phyloP scores from a whole-genome alignment of 2,797 vertebrate genomes.

The Chiroxiphia lanceolata region DNA sequence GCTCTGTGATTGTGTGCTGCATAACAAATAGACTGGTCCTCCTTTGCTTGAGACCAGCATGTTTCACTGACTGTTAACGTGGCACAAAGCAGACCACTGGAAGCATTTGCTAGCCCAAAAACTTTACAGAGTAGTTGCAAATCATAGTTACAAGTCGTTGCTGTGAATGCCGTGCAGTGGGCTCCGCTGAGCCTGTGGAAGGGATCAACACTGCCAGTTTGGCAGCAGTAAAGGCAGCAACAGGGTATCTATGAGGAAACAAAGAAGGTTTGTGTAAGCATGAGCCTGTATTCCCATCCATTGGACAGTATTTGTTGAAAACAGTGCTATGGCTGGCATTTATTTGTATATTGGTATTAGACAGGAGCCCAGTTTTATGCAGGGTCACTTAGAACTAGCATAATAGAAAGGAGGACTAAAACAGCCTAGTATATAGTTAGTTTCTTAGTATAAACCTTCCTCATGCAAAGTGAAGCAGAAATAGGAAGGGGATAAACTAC shows the following conservation, averaged over 20 bases:
- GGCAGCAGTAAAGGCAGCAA: background rate
- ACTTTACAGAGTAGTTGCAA: background rate
- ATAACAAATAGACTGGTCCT: background rate
- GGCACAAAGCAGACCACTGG: background rate
- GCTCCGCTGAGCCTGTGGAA: background rate
- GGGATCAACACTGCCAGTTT: background rate
- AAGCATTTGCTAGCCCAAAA: background rate
- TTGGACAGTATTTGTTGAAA: background rate
- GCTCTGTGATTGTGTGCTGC: background rate
- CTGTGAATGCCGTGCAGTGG: background rate
- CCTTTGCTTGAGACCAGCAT: accelerated
- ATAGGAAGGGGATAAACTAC: background rate
- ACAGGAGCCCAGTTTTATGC: background rate
- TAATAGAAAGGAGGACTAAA: background rate
- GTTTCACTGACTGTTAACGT: background rate
- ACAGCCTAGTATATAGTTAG: background rate
- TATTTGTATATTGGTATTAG: background rate
- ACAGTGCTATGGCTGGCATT: background rate
- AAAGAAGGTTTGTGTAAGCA: background rate
- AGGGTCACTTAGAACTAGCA: background rate
- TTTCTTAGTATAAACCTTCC: background rate
- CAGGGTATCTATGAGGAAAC: background rate
- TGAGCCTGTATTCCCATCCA: background rate
- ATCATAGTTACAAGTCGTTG: background rate
- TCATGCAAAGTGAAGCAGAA: background rate